Conservation (phyloP, 37 sponge, comb jelly and placozoan species). For the Corticium candelabrum region DNA sequence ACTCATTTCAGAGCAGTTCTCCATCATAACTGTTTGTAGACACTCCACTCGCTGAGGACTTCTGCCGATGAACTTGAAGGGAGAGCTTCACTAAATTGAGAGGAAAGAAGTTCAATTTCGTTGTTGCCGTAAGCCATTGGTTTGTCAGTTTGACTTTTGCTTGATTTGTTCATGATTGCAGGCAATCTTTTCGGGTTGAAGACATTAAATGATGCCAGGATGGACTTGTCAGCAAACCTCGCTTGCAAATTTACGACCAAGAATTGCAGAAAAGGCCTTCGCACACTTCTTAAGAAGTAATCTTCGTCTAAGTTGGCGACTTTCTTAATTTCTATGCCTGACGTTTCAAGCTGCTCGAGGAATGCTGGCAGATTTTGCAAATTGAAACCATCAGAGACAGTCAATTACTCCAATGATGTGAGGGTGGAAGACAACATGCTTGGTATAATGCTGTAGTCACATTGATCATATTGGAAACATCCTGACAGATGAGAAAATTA, state of each 20-base stretch:
- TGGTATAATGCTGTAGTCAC: constrained; percentile 2
- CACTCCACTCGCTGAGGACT: too few relatives aligned
- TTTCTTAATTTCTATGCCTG: not conserved
- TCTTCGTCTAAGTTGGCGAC: not conserved
- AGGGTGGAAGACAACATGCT: not conserved
- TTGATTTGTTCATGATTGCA: too few relatives aligned
- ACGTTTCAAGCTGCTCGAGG: not conserved
- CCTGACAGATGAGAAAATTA: not conserved
- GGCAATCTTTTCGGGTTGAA: not conserved
- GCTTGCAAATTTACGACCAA: not conserved
- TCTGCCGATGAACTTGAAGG: too few relatives aligned
- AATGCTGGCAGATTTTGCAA: not conserved
- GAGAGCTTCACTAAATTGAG: not conserved
- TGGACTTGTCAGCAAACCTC: not conserved
- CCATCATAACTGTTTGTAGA: too few relatives aligned
- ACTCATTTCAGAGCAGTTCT: too few relatives aligned
- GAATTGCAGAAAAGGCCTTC: not conserved
- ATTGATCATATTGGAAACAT: not conserved
- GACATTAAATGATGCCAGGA: not conserved
- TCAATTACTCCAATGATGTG: not conserved
- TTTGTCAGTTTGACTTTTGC: too few relatives aligned
- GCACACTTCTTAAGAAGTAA: not conserved
- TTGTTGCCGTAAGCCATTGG: not conserved
- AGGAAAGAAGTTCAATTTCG: not conserved
- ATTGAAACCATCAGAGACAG: not conserved